Percentiles rank a stretch among this genome's conserved stretches.
These are phyloP conservation scores for Lobophora halterata DNA, from an alignment of 2,888 invertebrate species.

Conservation along the genomic window DNA sequence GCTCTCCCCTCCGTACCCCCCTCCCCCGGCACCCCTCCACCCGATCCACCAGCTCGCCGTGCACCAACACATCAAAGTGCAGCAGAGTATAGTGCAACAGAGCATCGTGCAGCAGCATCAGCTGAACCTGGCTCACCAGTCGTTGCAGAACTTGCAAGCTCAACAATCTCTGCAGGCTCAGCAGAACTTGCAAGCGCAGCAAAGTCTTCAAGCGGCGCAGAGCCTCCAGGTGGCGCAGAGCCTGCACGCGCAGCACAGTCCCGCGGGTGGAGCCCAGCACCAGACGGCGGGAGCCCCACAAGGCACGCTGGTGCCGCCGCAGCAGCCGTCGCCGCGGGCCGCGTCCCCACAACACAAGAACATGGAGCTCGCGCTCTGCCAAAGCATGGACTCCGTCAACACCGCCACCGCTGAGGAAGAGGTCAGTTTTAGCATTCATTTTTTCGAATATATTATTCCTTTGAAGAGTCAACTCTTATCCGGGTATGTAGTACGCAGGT, in stretches of 20 bases:
- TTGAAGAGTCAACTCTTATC: slow-evolving; percentile 31
- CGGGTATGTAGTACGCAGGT: slow-evolving; percentile 23
- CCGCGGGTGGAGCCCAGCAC: slow-evolving; percentile 63
- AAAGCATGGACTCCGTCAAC: slow-evolving; percentile 99
- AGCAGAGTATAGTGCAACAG: slow-evolving; percentile 74
- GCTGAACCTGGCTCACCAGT: slow-evolving; percentile 73
- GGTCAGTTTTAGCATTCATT: slow-evolving; percentile 81
- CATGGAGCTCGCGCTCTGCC: slow-evolving; percentile 89
- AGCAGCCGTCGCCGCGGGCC: slow-evolving; percentile 69
- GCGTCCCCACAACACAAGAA: slow-evolving; percentile 71
- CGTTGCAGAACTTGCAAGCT: slow-evolving; percentile 66
- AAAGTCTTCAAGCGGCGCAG: slow-evolving; percentile 46
- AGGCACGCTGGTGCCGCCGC: slow-evolving; percentile 72
- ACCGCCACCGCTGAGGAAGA: slow-evolving; percentile 98
- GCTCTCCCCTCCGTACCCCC: slow-evolving; percentile 81
- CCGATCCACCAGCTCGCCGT: slow-evolving; percentile 73
- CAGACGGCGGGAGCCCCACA: slow-evolving; percentile 63
- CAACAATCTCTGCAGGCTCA: slow-evolving; percentile 56
- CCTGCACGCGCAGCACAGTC: slow-evolving; percentile 58
- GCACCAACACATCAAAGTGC: slow-evolving; percentile 75
- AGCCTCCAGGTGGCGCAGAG: slow-evolving; percentile 54
- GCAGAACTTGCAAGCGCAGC: slow-evolving; percentile 41
- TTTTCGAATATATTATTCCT: slow-evolving; percentile 15
- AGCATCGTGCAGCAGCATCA: slow-evolving; percentile 76
- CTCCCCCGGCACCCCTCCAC: slow-evolving; percentile 69